Base-by-base conservation (phyloP, 2,797 vertebrate species). In the Eleutherodactylus coqui region DNA sequence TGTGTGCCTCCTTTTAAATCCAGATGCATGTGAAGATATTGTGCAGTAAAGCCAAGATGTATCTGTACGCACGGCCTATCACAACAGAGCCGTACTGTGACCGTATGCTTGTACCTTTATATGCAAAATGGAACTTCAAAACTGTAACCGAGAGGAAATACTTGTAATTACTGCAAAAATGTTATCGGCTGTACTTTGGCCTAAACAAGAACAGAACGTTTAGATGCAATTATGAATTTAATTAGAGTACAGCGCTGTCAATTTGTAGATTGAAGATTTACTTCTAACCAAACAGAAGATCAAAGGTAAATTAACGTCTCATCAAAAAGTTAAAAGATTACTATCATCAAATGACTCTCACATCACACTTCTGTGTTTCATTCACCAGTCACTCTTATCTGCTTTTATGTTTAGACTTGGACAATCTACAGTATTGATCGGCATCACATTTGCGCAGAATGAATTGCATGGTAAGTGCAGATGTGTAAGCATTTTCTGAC, bases 241-340 rank as follows among this genome's bases (percentile, higher is more conserved):
- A 70, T 41, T 38, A 21, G 11, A 70, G 64, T 21, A 7, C 16
- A 69, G 1, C 2, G 7, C 64, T 69, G 64, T 38, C 64, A 69
- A 69, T 38, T 7, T 36, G 34, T 36, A 69, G 64, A 38, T 69
- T 36, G 34, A 69, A 69, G 19, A 69, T 38, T 2, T 70, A 70
- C 60, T 32, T 62, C 60, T 62, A 32, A 62, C 27, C 29, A 62
- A 62, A 34, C 36, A 70, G 34, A 41, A 70, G 67, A 70, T 41
- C 67, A 70, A 70, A 70, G 67, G 36, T 70, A 70, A 70, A 70
- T 70, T 24, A 70, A 38, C 67, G 38, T 70, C 34, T 41, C 67
- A 70, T 41, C n/a, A n/a, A n/a, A n/a, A n/a, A n/a, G n/a, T n/a
- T n/a, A 24, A 70, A 70, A 70, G 67, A 70, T 70, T 38, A 70